Conservation (phyloP, 2,797 vertebrate species). For the Silurus aristotelis region DNA sequence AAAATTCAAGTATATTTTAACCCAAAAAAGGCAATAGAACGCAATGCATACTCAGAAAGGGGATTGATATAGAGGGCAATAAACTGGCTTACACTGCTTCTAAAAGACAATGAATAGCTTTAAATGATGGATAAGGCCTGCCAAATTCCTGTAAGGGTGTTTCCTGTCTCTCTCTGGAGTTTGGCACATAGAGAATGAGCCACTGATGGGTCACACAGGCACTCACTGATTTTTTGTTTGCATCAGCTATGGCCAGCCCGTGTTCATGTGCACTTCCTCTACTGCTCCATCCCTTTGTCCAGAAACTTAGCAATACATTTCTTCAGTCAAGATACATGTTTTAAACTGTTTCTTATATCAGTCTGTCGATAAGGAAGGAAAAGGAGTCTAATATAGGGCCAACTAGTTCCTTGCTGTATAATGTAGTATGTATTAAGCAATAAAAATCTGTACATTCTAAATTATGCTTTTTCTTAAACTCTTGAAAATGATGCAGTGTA, state of each 20-base stretch:
- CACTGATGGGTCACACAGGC: constrained; percentile 59
- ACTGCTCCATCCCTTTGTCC: neutral
- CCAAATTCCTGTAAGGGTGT: constrained; percentile 5
- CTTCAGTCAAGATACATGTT: neutral
- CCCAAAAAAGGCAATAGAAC: neutral
- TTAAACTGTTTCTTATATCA: neutral
- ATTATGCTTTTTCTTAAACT: too few relatives aligned
- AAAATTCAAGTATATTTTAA: neutral
- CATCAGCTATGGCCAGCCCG: constrained; percentile 54
- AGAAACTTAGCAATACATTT: neutral
- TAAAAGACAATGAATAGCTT: constrained; percentile 27
- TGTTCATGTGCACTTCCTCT: constrained; percentile 58
- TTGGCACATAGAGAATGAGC: constrained; percentile 62
- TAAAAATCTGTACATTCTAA: neutral
- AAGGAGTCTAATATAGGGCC: neutral
- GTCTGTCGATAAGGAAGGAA: neutral
- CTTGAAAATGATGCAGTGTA: neutral
- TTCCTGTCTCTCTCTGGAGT: constrained; percentile 41
- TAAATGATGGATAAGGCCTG: constrained; percentile 50
- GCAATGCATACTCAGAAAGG: neutral
- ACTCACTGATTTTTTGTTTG: constrained; percentile 59
- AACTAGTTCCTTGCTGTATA: neutral
- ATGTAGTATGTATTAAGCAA: neutral
- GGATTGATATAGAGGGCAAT: neutral
- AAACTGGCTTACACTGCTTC: constrained; percentile 1